phyloP scores from a whole-genome alignment of 2,888 invertebrate genomes.

The Monochamus alternatus region DNA sequence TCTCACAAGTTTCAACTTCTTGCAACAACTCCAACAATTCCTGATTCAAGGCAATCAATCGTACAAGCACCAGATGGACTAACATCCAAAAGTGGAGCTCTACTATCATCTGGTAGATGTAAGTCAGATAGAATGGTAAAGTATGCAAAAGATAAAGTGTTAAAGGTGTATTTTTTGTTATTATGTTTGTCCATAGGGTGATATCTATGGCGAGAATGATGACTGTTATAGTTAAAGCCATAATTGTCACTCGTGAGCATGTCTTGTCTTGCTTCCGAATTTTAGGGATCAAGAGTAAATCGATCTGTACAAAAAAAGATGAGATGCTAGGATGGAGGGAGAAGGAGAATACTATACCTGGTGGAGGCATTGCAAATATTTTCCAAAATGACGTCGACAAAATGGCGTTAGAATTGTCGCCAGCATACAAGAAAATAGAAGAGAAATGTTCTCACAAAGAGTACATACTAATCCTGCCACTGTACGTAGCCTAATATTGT shows the following conservation, averaged over 20 bases:
- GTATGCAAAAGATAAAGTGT: background rate
- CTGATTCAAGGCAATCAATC: slow-evolving; percentile 16
- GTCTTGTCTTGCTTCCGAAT: background rate
- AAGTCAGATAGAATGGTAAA: slow-evolving; percentile 29
- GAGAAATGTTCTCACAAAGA: background rate
- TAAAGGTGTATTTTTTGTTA: background rate
- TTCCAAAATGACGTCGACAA: background rate
- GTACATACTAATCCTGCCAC: background rate
- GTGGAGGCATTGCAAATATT: background rate
- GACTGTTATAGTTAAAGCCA: background rate
- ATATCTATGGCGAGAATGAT: background rate
- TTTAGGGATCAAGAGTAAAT: background rate
- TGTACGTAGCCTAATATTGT: background rate
- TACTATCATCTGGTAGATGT: slow-evolving; percentile 22
- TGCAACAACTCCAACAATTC: slow-evolving; percentile 1
- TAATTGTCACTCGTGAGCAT: background rate
- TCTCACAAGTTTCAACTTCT: slow-evolving; percentile 9
- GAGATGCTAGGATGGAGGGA: background rate
- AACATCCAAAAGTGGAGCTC: slow-evolving; percentile 39
- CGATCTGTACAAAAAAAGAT: background rate
- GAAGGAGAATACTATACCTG: background rate
- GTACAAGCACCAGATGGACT: slow-evolving; percentile 16
- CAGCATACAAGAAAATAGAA: background rate
- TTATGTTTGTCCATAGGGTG: slow-evolving; percentile 7
- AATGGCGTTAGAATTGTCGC: background rate